A percentile compares a stretch with the other conserved stretches of the same genome.
Evolutionary conservation across 2,797 vertebrate genomes (phyloP).

Genomic region (Esox masquinongy): DNA sequence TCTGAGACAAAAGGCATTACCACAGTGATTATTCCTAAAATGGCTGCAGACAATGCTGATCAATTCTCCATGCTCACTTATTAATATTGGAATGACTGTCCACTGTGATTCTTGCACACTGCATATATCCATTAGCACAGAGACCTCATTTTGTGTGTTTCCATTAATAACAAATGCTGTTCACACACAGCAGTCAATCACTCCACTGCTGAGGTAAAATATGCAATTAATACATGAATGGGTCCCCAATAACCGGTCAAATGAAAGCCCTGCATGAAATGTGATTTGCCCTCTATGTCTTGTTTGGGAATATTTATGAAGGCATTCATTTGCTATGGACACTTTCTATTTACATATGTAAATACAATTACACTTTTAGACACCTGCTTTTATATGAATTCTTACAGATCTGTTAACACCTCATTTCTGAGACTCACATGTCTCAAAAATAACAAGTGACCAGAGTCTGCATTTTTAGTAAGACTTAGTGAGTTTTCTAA

Average conservation of each 20-base stretch:
- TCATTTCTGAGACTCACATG: too few species aligned
- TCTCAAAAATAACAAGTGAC: too few species aligned
- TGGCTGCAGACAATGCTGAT: constrained; percentile 19
- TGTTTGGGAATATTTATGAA: constrained; percentile 5
- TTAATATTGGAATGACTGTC: constrained; percentile 42
- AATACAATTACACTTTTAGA: constrained; percentile 9
- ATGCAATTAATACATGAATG: constrained; percentile 41
- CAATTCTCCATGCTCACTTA: constrained; percentile 44
- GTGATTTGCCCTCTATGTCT: constrained; percentile 10
- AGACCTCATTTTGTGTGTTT: constrained; percentile 31
- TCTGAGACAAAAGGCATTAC: constrained; percentile 25
- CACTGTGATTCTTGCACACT: constrained; percentile 46
- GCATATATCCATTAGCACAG: constrained; percentile 44
- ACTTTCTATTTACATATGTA: constrained; percentile 7
- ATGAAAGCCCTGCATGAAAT: constrained; percentile 36
- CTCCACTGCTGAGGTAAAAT: constrained; percentile 27
- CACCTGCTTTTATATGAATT: constrained; percentile 5
- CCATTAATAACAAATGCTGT: constrained; percentile 39
- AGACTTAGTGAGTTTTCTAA: too few species aligned
- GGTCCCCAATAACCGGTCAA: constrained; percentile 22
- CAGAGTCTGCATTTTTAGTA: too few species aligned
- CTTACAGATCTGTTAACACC: neutral
- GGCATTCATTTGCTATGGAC: constrained; percentile 2
- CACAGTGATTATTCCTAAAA: constrained; percentile 30
- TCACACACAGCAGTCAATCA: constrained; percentile 31